A percentile compares a stretch with the other conserved stretches of the same genome.
These are phyloP conservation scores for Urocitellus parryii DNA, from an alignment of 2,113 vertebrate genomes.

Conservation along the genomic window DNA sequence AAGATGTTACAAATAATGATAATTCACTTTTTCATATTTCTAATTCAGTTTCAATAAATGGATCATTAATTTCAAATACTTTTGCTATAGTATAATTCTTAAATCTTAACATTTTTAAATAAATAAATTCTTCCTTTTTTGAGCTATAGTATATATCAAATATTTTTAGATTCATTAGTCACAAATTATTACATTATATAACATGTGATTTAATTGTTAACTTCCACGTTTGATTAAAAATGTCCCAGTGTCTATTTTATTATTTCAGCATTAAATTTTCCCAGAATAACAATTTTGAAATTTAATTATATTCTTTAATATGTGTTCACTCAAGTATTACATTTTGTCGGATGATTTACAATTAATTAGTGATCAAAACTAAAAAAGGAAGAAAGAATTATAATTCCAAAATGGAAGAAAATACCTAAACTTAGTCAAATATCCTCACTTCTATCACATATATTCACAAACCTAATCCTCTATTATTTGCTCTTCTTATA, in stretches of 20 bases:
- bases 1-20: neutral
- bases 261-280: neutral
- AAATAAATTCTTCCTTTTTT: neutral
- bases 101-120: neutral
- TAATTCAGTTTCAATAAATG: neutral
- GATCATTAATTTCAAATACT: neutral
- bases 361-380: neutral
- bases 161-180: neutral
- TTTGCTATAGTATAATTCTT: neutral
- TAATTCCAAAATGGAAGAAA: conserved; percentile 18
- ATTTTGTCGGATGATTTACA: neutral
- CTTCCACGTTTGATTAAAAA: neutral
- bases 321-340: neutral
- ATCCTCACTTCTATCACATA: neutral
- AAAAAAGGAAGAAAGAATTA: neutral
- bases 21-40: neutral
- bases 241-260: neutral
- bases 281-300: neutral
- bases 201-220: neutral
- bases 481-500: neutral
- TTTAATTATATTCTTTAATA: neutral
- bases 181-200: neutral
- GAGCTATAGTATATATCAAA: neutral
- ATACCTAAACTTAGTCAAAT: neutral
- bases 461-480: neutral